Percentiles rank a stretch among this genome's conserved stretches.
phyloP scores from a whole-genome alignment of 2,797 vertebrate genomes.

The Lithobates sylvaticus region DNA sequence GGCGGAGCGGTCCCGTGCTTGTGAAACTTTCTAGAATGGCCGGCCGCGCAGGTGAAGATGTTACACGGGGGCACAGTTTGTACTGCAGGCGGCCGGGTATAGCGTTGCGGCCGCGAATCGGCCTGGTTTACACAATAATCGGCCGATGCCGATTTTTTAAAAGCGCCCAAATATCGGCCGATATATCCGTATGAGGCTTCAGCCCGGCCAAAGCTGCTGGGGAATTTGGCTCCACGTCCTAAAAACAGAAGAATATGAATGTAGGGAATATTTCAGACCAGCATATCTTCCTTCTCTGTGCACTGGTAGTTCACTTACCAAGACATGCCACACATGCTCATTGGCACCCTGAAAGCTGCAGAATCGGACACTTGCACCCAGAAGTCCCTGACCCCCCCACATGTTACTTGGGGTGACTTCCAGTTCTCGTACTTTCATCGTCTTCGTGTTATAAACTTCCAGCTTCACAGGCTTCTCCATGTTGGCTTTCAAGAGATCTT shows the following conservation, averaged over 20 bases:
- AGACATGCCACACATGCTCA: conserved; percentile 94
- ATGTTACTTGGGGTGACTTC: conserved; percentile 92
- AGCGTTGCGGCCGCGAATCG: no score
- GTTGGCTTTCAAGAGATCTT: conserved; percentile 91
- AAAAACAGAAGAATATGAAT: not conserved
- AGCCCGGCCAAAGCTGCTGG: conserved; percentile 90
- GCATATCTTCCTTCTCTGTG: not conserved
- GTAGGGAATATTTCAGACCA: not conserved
- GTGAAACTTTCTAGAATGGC: no score
- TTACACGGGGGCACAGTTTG: no score
- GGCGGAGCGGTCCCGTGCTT: no score
- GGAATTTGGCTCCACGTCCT: conserved; percentile 91
- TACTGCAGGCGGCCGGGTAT: no score
- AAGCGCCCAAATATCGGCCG: no score
- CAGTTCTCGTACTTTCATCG: conserved; percentile 85
- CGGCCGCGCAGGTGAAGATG: no score
- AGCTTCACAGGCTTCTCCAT: conserved; percentile 89
- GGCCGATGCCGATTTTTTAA: no score
- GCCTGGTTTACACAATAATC: conserved; percentile 88
- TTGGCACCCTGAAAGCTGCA: conserved; percentile 95
- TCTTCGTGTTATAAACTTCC: conserved; percentile 94
- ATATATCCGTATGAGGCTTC: conserved; percentile 81
- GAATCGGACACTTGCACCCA: conserved; percentile 95
- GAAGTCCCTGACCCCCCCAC: conserved; percentile 97
- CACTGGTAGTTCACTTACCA: conserved; percentile 80